Evolutionary conservation across 2,888 invertebrate genomes (phyloP), one percentile per base, ranked within the genome.

Genomic region (Galeopsomyia nigrocyanea): DNA sequence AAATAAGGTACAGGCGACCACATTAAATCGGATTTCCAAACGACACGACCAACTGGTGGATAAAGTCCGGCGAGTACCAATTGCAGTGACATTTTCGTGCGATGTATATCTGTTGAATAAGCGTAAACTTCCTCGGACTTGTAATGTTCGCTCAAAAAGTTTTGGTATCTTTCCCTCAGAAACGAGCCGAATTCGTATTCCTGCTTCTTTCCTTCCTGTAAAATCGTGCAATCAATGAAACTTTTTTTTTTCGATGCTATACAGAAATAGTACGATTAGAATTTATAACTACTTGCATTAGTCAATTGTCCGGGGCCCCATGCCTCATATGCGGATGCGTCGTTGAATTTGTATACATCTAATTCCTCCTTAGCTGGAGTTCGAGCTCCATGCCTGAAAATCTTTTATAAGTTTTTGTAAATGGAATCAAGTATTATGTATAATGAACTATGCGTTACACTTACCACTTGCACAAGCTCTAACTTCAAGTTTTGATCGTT

Each of bases 61-160:
- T 90, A 93, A 53, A 94, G 80, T 0, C 91, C 93, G 1, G 92
- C 89, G 73, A 92, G 83, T 3, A 91, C 90, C 31, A 91, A 86
- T 73, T 91, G 87, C 0, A 90, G 92, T 5, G 92, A 92, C 91
- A 92, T 92, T 84, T 93, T 89, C 0, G 94, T 93, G 57, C 94
- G 88, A 70, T 92, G 91, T 79, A 88, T 91, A 81, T 92, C 90
- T 0, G 93, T 93, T 58, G 91, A 91, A 50, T 89, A 87, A 10
- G 89, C 84, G 50, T 79, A 78, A 3, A 80, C 73, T 14, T 75
- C 51, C 5, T 73, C 71, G 0, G 88, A 86, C 0, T 88, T 77
- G 80, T 89, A 90, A 19, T 87, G 76, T 7, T 79, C 80, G 0
- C 87, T 88, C 47, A 89, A 80, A 19, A 89, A 83, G 0, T 85